phyloP scores from a whole-genome alignment of 2,113 vertebrate species.

The Microtus oregoni region DNA sequence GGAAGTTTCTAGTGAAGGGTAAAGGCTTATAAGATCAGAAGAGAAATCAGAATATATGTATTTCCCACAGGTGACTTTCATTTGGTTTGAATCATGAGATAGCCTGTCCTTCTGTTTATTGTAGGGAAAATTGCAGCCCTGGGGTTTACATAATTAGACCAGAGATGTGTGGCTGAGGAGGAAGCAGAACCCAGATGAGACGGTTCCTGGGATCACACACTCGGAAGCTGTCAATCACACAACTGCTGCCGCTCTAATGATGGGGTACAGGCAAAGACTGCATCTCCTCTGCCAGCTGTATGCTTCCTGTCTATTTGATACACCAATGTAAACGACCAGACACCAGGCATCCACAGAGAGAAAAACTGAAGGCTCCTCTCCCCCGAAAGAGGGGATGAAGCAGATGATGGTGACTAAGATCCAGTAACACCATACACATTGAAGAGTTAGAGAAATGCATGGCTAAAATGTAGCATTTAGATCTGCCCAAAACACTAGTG shows the following conservation, averaged over 20 bases:
- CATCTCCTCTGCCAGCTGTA: slow-evolving; percentile 16
- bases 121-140: background rate
- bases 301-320: background rate
- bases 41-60: background rate
- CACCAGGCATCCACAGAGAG: background rate
- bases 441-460: background rate
- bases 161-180: background rate
- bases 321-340: background rate
- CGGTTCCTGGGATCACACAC: background rate
- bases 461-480: background rate
- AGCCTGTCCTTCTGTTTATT: slow-evolving; percentile 26
- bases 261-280: background rate
- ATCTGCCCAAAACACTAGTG: background rate
- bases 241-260: background rate
- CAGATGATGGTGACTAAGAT: background rate
- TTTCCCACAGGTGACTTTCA: background rate
- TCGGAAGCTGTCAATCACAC: slow-evolving; percentile 31
- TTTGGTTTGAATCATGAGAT: background rate
- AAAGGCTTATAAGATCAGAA: background rate
- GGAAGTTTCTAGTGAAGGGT: too few species aligned
- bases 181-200: background rate
- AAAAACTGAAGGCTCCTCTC: background rate
- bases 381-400: background rate
- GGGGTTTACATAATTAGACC: background rate
- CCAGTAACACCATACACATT: background rate